Evolutionary conservation across 53 echinoderm and acorn worm genomes (phyloP).

Genomic region (Arbacia lixula): DNA sequence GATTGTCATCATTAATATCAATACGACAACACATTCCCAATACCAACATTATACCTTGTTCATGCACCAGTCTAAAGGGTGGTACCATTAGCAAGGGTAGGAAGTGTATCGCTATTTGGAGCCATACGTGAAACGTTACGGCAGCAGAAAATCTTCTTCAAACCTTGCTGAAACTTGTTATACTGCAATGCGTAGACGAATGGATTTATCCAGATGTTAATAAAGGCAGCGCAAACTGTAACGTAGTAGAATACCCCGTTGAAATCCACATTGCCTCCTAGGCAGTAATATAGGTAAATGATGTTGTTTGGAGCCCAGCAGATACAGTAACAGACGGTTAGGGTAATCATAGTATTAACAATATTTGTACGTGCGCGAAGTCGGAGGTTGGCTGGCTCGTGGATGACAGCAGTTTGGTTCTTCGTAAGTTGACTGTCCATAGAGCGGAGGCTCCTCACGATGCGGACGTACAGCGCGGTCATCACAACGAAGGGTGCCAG

Average conservation of each 20-base stretch:
- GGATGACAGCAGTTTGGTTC: slow-evolving; percentile 10
- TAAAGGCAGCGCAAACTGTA: slow-evolving; percentile 53
- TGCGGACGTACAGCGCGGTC: slow-evolving; percentile 57
- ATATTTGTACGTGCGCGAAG: slow-evolving; percentile 30
- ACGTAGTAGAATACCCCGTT: slow-evolving; percentile 31
- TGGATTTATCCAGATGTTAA: slow-evolving; percentile 71
- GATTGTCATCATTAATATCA: too few species aligned
- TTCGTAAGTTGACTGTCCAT: neutral
- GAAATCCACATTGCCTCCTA: slow-evolving; percentile 35
- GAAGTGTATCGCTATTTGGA: too few species aligned
- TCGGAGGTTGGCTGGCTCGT: neutral
- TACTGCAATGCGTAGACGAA: slow-evolving; percentile 68
- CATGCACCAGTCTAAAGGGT: too few species aligned
- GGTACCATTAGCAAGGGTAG: too few species aligned
- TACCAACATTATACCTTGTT: too few species aligned
- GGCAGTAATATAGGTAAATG: slow-evolving; percentile 49
- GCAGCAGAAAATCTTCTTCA: slow-evolving; percentile 36
- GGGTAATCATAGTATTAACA: slow-evolving; percentile 54
- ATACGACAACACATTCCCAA: too few species aligned
- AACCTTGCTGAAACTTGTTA: slow-evolving; percentile 57
- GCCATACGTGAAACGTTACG: too few species aligned
- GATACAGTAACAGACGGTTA: slow-evolving; percentile 37
- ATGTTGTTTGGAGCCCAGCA: slow-evolving; percentile 64
- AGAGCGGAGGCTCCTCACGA: slow-evolving; percentile 27
- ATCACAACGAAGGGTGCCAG: slow-evolving; percentile 52